These are phyloP conservation scores for Ornithoptera priamus DNA, from an alignment of 2,888 invertebrate genomes.

Conservation along the genomic window DNA sequence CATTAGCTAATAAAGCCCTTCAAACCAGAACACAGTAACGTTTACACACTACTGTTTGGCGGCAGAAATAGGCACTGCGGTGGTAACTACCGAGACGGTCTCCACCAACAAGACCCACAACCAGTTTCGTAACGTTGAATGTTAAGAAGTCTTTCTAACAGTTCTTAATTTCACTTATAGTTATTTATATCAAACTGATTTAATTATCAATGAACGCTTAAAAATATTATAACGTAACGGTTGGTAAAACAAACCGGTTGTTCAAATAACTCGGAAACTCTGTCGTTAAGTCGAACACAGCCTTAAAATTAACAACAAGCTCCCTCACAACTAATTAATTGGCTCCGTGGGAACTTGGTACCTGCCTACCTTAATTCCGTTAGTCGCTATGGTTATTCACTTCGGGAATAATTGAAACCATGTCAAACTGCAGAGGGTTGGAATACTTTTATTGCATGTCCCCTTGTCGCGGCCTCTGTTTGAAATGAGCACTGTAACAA, in stretches of 20 bases:
- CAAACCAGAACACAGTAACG: too few species aligned
- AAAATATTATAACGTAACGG: background rate
- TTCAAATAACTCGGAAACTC: background rate
- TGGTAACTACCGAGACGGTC: too few species aligned
- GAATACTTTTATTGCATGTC: conserved; percentile 7
- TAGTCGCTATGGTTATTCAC: conserved; percentile 13
- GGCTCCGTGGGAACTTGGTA: conserved; percentile 2
- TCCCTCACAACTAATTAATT: conserved; percentile 17
- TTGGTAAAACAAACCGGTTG: background rate
- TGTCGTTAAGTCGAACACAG: conserved; percentile 1
- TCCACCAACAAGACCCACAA: too few species aligned
- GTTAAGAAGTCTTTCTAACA: too few species aligned
- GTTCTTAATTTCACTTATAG: too few species aligned
- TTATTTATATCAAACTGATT: too few species aligned
- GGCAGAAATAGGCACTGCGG: too few species aligned
- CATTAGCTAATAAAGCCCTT: too few species aligned
- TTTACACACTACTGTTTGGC: too few species aligned
- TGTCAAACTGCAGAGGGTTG: conserved; percentile 6
- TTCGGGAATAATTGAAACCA: conserved; percentile 23
- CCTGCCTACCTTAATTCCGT: conserved; percentile 19
- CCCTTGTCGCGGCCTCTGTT: background rate
- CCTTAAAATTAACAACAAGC: conserved; percentile 22
- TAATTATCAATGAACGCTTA: background rate
- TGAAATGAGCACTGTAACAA: conserved; percentile 3
- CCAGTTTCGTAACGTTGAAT: too few species aligned